Evolutionary conservation across 2,888 invertebrate genomes (phyloP), one percentile per base, ranked within the genome.

Genomic region (Sisyra nigra): DNA sequence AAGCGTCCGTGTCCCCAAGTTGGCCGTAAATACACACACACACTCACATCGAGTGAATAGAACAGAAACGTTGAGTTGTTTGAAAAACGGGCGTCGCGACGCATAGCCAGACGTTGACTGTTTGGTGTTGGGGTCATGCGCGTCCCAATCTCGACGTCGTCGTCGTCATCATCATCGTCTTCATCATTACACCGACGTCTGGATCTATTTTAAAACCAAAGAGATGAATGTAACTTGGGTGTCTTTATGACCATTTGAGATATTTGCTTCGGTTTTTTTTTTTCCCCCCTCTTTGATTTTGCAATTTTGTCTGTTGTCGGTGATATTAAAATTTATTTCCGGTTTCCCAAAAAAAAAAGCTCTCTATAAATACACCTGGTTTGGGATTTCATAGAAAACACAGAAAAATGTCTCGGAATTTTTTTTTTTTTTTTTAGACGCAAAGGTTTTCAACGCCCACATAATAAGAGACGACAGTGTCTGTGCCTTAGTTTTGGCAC

Each of bases 1-100:
- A 39, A 39, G 17, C 39, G 39, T 17, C 37, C 39, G 39, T 18
- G 39, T 39, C 39, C 39, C 39, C 39, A 24, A 39, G 39, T 24
- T 24, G 24, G 24, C 24, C 24, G 24, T 24, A 3, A 24, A 24
- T 3, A 24, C n/a, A n/a, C n/a, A n/a, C n/a, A n/a, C n/a, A n/a
- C n/a, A n/a, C n/a, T n/a, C n/a, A n/a, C n/a, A n/a, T n/a, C 3
- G 24, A 7, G 24, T 24, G 7, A 7, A 24, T 24, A 24, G 24
- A 24, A 37, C 37, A 18, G 13, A 13, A 19, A 19, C 39, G 39
- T 24, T 8, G 8, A 13, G 34, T 11, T 34, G 15, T 34, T 34
- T 19, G 39, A 11, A 8, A 14, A 24, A 19, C 24, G 19, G 18
- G 18, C 19, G 24, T 24, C 39, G 13, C n/a, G 39, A 39, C 39